Evolutionary conservation across 2,113 vertebrate genomes (phyloP).

Genomic region (Percina caprodes): DNA sequence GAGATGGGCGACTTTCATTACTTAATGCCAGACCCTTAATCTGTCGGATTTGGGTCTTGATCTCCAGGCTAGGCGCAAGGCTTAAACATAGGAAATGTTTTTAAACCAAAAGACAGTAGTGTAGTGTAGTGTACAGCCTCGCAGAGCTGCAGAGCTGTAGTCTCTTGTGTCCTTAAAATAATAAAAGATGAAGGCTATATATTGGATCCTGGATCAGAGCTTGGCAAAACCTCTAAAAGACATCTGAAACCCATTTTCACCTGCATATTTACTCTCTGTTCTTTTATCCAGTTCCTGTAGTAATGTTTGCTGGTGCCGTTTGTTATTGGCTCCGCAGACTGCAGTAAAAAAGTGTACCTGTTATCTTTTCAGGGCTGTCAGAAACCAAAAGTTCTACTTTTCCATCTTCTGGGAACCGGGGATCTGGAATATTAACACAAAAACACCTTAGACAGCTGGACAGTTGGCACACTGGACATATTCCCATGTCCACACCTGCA

Average conservation of each 20-base stretch:
- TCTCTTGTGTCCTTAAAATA: not conserved
- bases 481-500: conserved; percentile 51
- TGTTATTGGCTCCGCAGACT: not conserved
- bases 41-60: too few species aligned
- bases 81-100: too few species aligned
- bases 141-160: not conserved
- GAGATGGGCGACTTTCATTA: too few species aligned
- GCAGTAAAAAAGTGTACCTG: conserved; percentile 77
- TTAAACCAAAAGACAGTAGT: too few species aligned
- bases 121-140: not conserved
- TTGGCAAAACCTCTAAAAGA: not conserved
- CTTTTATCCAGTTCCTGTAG: not conserved
- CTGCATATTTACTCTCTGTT: not conserved
- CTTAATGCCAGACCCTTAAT: too few species aligned
- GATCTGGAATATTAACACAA: conserved; percentile 82
- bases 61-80: too few species aligned
- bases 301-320: not conserved
- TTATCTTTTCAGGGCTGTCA: conserved; percentile 87
- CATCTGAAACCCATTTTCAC: conserved; percentile 29
- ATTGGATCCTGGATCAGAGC: not conserved
- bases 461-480: not conserved
- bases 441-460: conserved; percentile 32
- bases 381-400: conserved; percentile 93
- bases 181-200: not conserved
- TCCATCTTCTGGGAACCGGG: conserved; percentile 89